Evolutionary conservation across 2,888 invertebrate species (phyloP), one percentile per base, ranked within the genome.

Genomic region (Polymixis flavicincta): DNA sequence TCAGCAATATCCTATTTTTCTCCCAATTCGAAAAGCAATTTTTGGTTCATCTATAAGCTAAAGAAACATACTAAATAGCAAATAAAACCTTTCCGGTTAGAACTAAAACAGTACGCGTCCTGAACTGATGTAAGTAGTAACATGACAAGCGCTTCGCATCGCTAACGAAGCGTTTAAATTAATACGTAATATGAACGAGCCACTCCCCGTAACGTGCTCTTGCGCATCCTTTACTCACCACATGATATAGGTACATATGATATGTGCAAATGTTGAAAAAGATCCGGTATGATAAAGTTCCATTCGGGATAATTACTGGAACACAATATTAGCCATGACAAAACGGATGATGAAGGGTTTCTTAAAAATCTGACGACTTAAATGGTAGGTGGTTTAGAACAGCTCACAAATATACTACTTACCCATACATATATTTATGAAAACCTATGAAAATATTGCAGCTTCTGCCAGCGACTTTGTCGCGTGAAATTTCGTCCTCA

Each of bases 91-190:
- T 7, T 52, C 54, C 0, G 8, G 54, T 57, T 28, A 63, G 22
- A 65, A 61, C 59, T 45, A 69, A 75, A 71, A 61, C 48, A 50
- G 65, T 61, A 59, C 59, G 54, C 14, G n/a, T 22, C 45, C 28
- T 28, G 59, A 57, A 54, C 63, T 59, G 55, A 59, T 48, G 61
- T 57, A 45, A 70, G 32, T 66, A 37, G 61, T 25, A 73, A 73
- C 63, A 57, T 78, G 81, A 79, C 82, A 80, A 72, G 84, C 84
- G 84, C 83, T 85, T 70, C 73, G 88, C 83, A 81, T 83, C 74
- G 82, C 86, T 86, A 87, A 88, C 84, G 87, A 85, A 86, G 82
- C 82, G 80, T 70, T 76, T 85, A 86, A 89, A 87, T 89, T 86
- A 89, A 88, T 85, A 84, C 83, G 80, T 87, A 88, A 86, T 78